Evolutionary conservation across 1,140 invertebrate genomes (phyloP), one percentile per base, ranked within the genome.

Genomic region (Gonioctena quinquepunctata): DNA sequence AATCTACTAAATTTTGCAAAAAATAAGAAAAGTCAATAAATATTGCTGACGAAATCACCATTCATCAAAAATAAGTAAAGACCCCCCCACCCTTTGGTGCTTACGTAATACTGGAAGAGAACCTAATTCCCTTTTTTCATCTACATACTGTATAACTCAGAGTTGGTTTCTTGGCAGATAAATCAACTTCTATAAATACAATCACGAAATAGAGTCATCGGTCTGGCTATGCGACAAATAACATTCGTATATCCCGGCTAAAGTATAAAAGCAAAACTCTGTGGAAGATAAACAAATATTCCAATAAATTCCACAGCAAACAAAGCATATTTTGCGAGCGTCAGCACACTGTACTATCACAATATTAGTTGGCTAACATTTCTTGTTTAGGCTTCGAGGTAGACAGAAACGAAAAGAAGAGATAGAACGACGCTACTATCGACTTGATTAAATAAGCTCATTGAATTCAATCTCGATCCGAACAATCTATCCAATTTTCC

Each of bases 361-460:
- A 42, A 42, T 42, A 42, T 42, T 42, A 42, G 33, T 42, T 3
- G 33, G 33, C 2, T 42, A 42, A 13, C 33, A 42, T 42, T 42
- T 42, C 33, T 4, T 1, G 27, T 28, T 2, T 42, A 54, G 52
- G 18, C 52, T 6, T 50, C 23, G 48, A 56, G 59, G 0, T 61
- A 61, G 18, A 28, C 59, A 19, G 22, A 61, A 61, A 1, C 59
- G 8, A 13, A 61, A 61, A 61, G 11, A 61, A 61, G 18, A 33
- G 59, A 61, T 56, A 18, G 22, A 61, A 62, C 11, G 8, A 6
- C 11, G 19, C 28, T 72, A 73, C 77, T 76, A 80, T 80, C 71
- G 73, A 64, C 69, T 76, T 80, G 79, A 80, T 80, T 80, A 80
- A 78, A 80, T 80, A 77, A 80, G 76, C 76, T 79, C 74, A 68